Percentiles rank a stretch among this genome's conserved stretches.
phyloP scores from a whole-genome alignment of 2,113 vertebrate genomes.

The Cranoglanis bouderius region DNA sequence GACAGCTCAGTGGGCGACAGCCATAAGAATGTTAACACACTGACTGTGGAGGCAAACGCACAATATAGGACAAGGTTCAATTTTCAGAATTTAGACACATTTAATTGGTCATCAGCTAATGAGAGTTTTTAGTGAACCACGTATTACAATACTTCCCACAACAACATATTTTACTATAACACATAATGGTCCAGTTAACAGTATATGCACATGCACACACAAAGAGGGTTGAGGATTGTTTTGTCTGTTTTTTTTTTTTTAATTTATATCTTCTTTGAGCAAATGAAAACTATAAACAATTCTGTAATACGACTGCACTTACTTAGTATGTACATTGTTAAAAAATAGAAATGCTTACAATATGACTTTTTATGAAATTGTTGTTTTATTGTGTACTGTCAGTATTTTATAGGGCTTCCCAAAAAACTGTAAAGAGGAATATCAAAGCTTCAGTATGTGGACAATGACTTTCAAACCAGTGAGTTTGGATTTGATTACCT shows the following conservation, averaged over 20 bases:
- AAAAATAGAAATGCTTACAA: constrained; percentile 24
- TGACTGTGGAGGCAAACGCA: constrained; percentile 7
- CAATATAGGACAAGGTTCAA: background rate
- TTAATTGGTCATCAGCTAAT: background rate
- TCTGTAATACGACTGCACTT: constrained; percentile 18
- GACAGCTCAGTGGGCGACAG: constrained; percentile 63
- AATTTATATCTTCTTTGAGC: background rate
- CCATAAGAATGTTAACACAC: constrained; percentile 6
- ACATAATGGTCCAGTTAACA: background rate
- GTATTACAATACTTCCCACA: background rate
- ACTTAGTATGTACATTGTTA: background rate
- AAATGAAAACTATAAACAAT: background rate
- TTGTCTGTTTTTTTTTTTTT: background rate
- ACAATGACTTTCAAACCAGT: constrained; percentile 10
- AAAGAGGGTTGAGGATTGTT: background rate
- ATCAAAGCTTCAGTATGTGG: background rate
- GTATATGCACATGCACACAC: background rate
- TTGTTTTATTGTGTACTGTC: background rate
- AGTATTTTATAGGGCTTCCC: constrained; percentile 6
- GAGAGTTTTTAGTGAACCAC: background rate
- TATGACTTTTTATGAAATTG: constrained; percentile 4
- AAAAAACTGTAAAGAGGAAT: constrained; percentile 29
- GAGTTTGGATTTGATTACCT: background rate
- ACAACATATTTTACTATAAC: background rate
- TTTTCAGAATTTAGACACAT: background rate